A percentile compares a stretch with the other conserved stretches of the same genome.
Evolutionary conservation across 2,888 invertebrate genomes (phyloP).

Genomic region (Trissonchulus latispiculum): DNA sequence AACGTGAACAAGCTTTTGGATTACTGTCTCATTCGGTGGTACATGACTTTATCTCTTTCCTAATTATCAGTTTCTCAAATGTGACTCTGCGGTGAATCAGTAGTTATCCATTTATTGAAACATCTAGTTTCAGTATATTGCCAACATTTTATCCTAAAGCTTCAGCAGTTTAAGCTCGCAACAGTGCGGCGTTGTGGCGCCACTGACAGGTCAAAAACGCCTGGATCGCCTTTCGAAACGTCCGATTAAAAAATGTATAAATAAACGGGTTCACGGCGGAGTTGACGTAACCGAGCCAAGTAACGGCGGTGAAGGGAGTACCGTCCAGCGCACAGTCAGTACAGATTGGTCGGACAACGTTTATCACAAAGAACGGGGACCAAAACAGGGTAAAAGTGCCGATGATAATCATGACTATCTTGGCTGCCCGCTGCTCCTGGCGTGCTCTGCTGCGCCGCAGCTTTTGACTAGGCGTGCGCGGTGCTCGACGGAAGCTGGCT

Average conservation of each 20-base stretch:
- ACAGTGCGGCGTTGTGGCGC: too few relatives aligned
- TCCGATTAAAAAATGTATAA: constrained; percentile 23
- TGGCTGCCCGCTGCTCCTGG: constrained; percentile 22
- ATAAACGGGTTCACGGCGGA: constrained; percentile 24
- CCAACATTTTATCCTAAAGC: too few relatives aligned
- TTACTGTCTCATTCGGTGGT: too few relatives aligned
- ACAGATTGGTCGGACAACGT: constrained; percentile 19
- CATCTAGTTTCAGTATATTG: too few relatives aligned
- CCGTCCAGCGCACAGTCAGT: not conserved
- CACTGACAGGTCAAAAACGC: constrained; percentile 10
- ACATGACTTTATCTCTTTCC: too few relatives aligned
- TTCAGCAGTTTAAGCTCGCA: too few relatives aligned
- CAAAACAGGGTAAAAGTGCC: constrained; percentile 22
- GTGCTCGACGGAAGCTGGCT: not conserved
- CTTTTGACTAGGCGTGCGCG: not conserved
- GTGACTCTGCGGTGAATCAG: too few relatives aligned
- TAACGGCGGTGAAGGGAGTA: not conserved
- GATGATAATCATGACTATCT: constrained; percentile 21
- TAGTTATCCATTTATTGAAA: too few relatives aligned
- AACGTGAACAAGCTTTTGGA: too few relatives aligned
- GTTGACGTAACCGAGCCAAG: constrained; percentile 23
- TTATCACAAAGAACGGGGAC: constrained; percentile 24
- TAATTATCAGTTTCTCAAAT: too few relatives aligned
- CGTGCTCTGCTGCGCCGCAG: constrained; percentile 3
- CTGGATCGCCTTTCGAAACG: constrained; percentile 19